phyloP scores from a whole-genome alignment of 1,140 invertebrate genomes.

The Sipha flava region DNA sequence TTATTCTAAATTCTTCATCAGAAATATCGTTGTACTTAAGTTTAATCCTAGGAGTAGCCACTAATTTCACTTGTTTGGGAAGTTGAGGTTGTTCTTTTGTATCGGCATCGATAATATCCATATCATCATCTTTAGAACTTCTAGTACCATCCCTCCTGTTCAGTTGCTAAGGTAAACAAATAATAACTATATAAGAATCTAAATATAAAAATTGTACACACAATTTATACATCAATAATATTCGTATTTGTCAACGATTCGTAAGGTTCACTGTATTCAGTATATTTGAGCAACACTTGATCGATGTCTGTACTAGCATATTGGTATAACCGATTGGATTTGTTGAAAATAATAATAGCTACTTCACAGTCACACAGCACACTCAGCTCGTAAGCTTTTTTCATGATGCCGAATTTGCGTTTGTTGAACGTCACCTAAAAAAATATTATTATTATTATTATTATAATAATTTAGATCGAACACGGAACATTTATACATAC shows the following conservation, averaged over 20 bases:
- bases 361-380: constrained; percentile 99
- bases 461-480: background rate
- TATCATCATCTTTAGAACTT: constrained; percentile 49
- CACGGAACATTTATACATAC: constrained; percentile 48
- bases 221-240: constrained; percentile 88
- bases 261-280: constrained; percentile 99
- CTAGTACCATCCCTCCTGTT: constrained; percentile 98
- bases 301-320: constrained; percentile 99
- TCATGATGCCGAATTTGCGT: constrained; percentile 99
- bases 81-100: background rate
- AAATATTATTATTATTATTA: background rate
- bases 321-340: constrained; percentile 98
- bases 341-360: constrained; percentile 98
- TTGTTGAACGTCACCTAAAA: constrained; percentile 98
- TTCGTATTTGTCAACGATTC: constrained; percentile 99
- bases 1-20: constrained; percentile 92
- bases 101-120: background rate
- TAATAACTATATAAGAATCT: background rate
- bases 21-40: constrained; percentile 87
- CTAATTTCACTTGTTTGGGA: constrained; percentile 49
- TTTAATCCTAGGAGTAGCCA: constrained; percentile 82
- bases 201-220: background rate
- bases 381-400: constrained; percentile 98
- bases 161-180: constrained; percentile 65
- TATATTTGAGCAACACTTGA: constrained; percentile 98